These are phyloP conservation scores for Ochropleura leucogaster DNA, from an alignment of 2,888 invertebrate genomes.

Conservation along the genomic window DNA sequence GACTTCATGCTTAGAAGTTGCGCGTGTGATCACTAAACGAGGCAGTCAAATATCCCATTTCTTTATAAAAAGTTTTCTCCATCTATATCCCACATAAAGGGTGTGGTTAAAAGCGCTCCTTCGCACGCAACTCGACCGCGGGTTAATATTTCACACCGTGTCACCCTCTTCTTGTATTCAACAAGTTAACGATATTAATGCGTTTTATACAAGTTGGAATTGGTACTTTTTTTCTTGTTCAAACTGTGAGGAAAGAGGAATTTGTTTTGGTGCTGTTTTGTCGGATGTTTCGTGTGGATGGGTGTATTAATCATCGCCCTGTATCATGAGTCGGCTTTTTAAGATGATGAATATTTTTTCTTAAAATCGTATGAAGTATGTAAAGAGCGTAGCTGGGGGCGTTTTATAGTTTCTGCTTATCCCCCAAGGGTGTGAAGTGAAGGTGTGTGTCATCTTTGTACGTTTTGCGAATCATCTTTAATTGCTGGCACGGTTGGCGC, in stretches of 20 bases:
- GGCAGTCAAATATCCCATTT: background rate
- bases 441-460: background rate
- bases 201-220: constrained; percentile 41
- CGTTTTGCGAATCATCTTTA: too few species aligned
- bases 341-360: background rate
- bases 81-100: constrained; percentile 11
- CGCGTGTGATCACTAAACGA: too few species aligned
- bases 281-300: background rate
- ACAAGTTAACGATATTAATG: constrained; percentile 48
- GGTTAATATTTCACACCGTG: constrained; percentile 48
- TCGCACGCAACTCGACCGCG: constrained; percentile 28
- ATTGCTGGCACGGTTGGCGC: too few species aligned
- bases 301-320: background rate
- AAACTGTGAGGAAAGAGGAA: constrained; percentile 19
- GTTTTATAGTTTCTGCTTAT: background rate
- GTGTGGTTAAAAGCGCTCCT: constrained; percentile 18
- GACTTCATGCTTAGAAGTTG: too few species aligned
- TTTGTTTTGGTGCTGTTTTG: background rate
- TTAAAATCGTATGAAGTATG: background rate
- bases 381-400: background rate
- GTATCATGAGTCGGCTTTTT: background rate
- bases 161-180: constrained; percentile 36
- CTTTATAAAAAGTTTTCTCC: background rate
- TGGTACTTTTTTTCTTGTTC: constrained; percentile 32
- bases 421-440: background rate